Evolutionary conservation across 2,797 vertebrate species (phyloP), one percentile per base, ranked within the genome.

Genomic region (Choloepus didactylus): DNA sequence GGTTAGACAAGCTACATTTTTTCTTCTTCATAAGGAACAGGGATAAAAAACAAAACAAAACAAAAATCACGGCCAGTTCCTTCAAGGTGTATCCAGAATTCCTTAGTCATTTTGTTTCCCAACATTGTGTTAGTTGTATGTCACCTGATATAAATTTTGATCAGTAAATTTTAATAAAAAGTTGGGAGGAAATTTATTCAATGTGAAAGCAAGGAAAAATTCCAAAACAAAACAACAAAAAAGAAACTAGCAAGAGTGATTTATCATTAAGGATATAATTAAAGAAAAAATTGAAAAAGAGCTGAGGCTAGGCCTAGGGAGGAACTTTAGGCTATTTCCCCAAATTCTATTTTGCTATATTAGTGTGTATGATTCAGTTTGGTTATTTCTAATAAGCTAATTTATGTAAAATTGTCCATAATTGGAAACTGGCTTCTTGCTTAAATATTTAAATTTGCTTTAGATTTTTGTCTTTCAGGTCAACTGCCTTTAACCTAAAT

Each of bases 401-500:
- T 95, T 94, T 91, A 94, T 95, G 75, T 91, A 87, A 89, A 84
- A 87, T 2, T n/a, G n/a, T 80, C 5, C 31, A n/a, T 83, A 80
- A 87, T 77, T 89, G 76, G 54, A 62, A 94, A 35, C 19, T 87
- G 41, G 14, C 69, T 84, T 91, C 54, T 44, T 94, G 10, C 5
- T 89, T 93, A 95, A 92, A 77, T 89, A 69, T 79, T 72, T 80
- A 87, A 95, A 70, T 87, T 27, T 86, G 7, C 27, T 92, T 94
- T 82, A 51, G 29, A 23, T 56, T 90, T 94, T 72, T 87, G 18
- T 82, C 62, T 27, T 82, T 96, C 5, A 38, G 6, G 44, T 95
- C 15, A 56, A 56, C 23, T 89, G 46, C 51, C 56, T 56, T 56
- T 56, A 56, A 56, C 56, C 72, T 92, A n/a, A 70, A 81, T 87